Base-by-base conservation (phyloP, 92 coral and sea anemone genomes). In the Siderastrea radians region DNA sequence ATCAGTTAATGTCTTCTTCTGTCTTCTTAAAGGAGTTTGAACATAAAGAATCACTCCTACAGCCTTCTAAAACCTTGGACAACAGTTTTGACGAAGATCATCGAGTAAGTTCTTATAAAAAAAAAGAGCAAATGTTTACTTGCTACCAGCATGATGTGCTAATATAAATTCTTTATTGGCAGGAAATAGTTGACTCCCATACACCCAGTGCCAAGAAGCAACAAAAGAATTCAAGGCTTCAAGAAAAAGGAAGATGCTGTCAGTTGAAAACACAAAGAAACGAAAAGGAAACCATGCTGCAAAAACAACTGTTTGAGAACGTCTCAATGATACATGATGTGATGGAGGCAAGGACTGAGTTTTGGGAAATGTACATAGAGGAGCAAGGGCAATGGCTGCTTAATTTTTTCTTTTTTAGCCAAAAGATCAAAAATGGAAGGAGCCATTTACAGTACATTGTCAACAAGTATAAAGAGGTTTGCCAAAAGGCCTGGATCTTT, bases 331-430 rank as follows among this genome's bases (percentile, higher is more conserved):
- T 0, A 26, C 38, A 26, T 26, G 38, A 26, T 26, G 38, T 26
- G 38, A 26, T 26, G 38, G 38, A 26, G 38, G 38, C 38, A 26
- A 26, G 38, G 38, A 26, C 38, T 26, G 68, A 53, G 48, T 86
- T 78, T 46, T 86, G 84, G 90, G 73, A 38, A 51, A 7, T 77
- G 48, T 70, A 67, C 61, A 54, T 61, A 38, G 68, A 77, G 49
- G 49, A 68, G 7, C 90, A 86, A 54, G 63, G 83, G 49, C 63
- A 51, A 49, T 86, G 72, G 59, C 72, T 86, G 17, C 84, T 76
- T 1, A 79, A 76, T 58, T 86, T 86, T 51, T 86, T 86, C 84
- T 53, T 49, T 17, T 60, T 72, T 15, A 77, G 63, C 13, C 85
- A 67, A 49, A 65, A 51, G 78, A 71, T 68, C 55, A 50, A 68